Conservation (phyloP, 1,140 invertebrate species). For the Pogonognathellus flavescens region DNA sequence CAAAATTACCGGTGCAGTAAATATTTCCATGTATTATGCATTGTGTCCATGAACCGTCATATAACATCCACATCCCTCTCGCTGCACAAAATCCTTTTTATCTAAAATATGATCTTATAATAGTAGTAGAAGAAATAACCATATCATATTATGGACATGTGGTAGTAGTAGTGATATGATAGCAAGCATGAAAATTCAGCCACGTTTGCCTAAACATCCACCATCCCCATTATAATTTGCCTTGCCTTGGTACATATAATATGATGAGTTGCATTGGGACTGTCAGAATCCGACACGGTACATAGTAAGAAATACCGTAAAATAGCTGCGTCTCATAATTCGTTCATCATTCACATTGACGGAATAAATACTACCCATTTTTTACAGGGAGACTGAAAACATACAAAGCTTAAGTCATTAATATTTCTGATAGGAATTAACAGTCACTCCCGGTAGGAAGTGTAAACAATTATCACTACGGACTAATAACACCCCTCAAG, state of each 20-base stretch:
- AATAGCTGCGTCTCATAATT: conserved; percentile 19
- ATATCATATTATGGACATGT: too few species aligned
- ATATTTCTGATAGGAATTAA: conserved; percentile 39
- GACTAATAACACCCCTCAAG: conserved; percentile 31
- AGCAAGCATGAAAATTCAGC: too few species aligned
- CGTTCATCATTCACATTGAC: neutral
- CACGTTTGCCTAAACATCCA: too few species aligned
- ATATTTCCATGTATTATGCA: too few species aligned
- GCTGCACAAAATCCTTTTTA: too few species aligned
- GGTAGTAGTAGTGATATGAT: too few species aligned
- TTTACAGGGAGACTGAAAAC: neutral
- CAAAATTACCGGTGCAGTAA: neutral
- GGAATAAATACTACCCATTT: neutral
- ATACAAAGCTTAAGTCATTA: conserved; percentile 17
- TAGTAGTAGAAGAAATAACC: too few species aligned
- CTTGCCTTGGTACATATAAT: too few species aligned
- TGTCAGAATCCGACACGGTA: neutral
- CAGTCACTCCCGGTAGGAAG: conserved; percentile 40
- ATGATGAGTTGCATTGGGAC: too few species aligned
- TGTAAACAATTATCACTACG: conserved; percentile 44
- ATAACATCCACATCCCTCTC: neutral
- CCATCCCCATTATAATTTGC: too few species aligned
- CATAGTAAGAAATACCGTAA: conserved; percentile 7
- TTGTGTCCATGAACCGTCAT: neutral
- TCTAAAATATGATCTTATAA: too few species aligned